Percentiles rank a stretch among this genome's conserved stretches.
phyloP scores from a whole-genome alignment of 1,140 invertebrate species.

The Halesus radiatus region DNA sequence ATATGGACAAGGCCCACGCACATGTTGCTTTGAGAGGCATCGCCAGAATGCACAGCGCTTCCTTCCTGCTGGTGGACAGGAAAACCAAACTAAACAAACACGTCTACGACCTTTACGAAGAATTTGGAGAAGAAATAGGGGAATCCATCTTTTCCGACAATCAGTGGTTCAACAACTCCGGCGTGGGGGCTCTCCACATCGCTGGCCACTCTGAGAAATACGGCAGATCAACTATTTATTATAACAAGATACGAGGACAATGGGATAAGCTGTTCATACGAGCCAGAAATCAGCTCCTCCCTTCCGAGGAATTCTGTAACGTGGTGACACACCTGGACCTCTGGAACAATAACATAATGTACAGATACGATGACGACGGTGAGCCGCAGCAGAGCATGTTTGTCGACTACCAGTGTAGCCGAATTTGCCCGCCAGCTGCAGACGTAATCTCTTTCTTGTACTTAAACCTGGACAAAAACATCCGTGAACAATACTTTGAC shows the following conservation, averaged over 20 bases:
- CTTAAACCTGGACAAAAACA: constrained; percentile 32
- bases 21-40: constrained; percentile 24
- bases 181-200: background rate
- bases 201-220: constrained; percentile 38
- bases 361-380: constrained; percentile 66
- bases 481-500: constrained; percentile 9
- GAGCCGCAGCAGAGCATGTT: constrained; percentile 69
- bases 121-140: constrained; percentile 39
- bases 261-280: constrained; percentile 62
- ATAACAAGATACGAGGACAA: constrained; percentile 54
- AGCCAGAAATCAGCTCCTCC: constrained; percentile 59
- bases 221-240: constrained; percentile 14
- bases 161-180: constrained; percentile 28
- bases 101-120: constrained; percentile 25
- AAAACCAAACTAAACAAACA: constrained; percentile 28
- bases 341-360: constrained; percentile 76
- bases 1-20: constrained; percentile 40
- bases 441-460: constrained; percentile 65
- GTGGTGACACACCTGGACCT: constrained; percentile 75
- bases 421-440: constrained; percentile 72
- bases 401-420: constrained; percentile 73
- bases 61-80: constrained; percentile 46
- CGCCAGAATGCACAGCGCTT: constrained; percentile 46
- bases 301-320: constrained; percentile 62
- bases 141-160: constrained; percentile 29